Evolutionary conservation across 2,888 invertebrate species (phyloP), one percentile per base, ranked within the genome.

Genomic region (Mesodorylaimus sp.): DNA sequence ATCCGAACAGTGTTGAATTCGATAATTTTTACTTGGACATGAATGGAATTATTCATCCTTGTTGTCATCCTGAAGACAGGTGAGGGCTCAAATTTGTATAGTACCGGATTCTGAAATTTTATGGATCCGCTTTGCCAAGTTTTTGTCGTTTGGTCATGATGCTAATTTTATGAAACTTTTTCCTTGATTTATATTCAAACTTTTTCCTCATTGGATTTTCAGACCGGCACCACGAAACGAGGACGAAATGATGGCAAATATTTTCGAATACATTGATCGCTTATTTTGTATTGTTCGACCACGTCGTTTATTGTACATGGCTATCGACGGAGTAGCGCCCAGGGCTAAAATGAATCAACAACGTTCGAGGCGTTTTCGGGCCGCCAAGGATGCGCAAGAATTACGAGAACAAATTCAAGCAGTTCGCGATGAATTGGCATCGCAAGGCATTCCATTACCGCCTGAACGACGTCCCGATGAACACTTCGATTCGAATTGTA

Each of bases 331-430:
- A 23, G 95, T 97, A 60, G 66, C 65, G 5, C 66, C 97, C 0
- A 75, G 95, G 63, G 97, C 97, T 0, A 97, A 97, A 73, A 99
- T 99, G 97, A 99, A 99, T 71, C 97, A 97, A 66, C 97, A 97
- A 66, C 75, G 97, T 50, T 93, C 93, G 1, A 76, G 97, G 56
- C 77, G 95, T 60, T 97, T 97, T 70, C 77, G 97, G 45, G 89
- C 95, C 0, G 85, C 93, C 0, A 95, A 97, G 66, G 97, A 99
- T 69, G 76, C 81, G 0, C 76, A 74, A 41, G 91, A 93, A 67
- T 91, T 89, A 68, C 78, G 81, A 26, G 76, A 79, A 23, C 87
- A 89, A 68, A 77, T 97, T 47, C 77, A 80, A 42, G 75, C 82
- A 49, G 59, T 67, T 2, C 59, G 66, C 50, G 61, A 58, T 28